phyloP scores from a whole-genome alignment of 2,888 invertebrate species.

The Apamea monoglypha region DNA sequence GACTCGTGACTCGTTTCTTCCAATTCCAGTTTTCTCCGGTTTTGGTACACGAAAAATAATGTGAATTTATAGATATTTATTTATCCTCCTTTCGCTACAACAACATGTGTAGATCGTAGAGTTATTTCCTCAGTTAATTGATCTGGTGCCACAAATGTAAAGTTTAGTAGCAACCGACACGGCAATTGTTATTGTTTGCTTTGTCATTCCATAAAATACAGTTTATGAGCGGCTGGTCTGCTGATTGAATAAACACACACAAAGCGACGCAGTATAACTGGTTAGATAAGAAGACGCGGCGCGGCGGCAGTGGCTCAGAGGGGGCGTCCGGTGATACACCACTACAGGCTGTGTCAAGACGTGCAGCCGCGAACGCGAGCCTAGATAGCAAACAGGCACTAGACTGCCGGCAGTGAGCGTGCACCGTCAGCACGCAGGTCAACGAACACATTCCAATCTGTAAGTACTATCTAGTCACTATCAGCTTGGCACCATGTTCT shows the following conservation, averaged over 20 bases:
- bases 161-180: slow-evolving; percentile 34
- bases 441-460: slow-evolving; percentile 17
- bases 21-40: background rate
- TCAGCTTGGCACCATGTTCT: background rate
- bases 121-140: slow-evolving; percentile 29
- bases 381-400: background rate
- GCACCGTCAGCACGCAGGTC: background rate
- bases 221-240: slow-evolving; percentile 3
- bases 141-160: slow-evolving; percentile 15
- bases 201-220: slow-evolving; percentile 19
- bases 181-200: slow-evolving; percentile 53
- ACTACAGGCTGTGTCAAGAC: background rate
- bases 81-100: background rate
- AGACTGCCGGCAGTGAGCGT: slow-evolving; percentile 1
- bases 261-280: background rate
- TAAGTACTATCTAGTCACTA: slow-evolving; percentile 10
- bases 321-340: background rate
- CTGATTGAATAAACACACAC: slow-evolving; percentile 19
- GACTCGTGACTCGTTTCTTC: too few relatives aligned
- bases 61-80: background rate
- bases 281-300: slow-evolving; percentile 37
- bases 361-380: background rate
- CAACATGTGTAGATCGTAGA: background rate
- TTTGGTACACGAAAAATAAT: background rate
- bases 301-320: slow-evolving; percentile 1